Evolutionary conservation across 2,113 vertebrate species (phyloP).

Genomic region (Colistium nudipinnis): DNA sequence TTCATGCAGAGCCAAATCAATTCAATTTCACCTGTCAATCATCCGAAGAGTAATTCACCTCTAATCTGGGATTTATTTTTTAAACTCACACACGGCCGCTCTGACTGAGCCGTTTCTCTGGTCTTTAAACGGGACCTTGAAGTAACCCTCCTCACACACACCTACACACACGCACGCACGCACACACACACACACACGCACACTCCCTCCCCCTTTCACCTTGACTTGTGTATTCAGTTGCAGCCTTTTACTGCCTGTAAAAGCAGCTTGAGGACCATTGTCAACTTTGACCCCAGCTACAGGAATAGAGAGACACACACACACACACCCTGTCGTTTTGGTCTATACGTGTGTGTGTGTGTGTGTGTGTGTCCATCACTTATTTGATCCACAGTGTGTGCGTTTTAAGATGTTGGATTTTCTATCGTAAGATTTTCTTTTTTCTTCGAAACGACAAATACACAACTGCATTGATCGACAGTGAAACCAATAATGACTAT

Average conservation of each 20-base stretch:
- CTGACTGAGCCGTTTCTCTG: conserved; percentile 7
- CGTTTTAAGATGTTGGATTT: not conserved
- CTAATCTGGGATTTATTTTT: not conserved
- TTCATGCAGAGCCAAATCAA: too few species aligned
- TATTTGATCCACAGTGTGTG: not conserved
- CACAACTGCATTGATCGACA: not conserved
- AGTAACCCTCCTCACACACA: not conserved
- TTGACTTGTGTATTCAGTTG: conserved; percentile 83
- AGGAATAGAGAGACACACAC: conserved; percentile 74
- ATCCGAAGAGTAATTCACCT: not conserved
- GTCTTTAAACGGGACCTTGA: conserved; percentile 27
- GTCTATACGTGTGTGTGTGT: conserved; percentile 17
- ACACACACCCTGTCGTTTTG: conserved; percentile 56
- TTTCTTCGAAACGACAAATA: too few species aligned
- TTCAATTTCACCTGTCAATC: not conserved
- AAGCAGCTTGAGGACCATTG: conserved; percentile 66
- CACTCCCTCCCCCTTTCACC: conserved; percentile 62
- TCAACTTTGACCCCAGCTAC: conserved; percentile 74
- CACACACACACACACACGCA: conserved; percentile 1
- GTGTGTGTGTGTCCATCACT: not conserved
- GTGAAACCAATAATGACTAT: not conserved
- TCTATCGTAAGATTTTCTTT: not conserved
- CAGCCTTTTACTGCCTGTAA: conserved; percentile 80
- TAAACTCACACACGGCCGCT: not conserved
- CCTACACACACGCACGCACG: not conserved